Percentiles rank a stretch among this genome's conserved stretches.
These are phyloP conservation scores for Riptortus pedestris DNA, from an alignment of 1,140 invertebrate genomes.

Conservation along the genomic window DNA sequence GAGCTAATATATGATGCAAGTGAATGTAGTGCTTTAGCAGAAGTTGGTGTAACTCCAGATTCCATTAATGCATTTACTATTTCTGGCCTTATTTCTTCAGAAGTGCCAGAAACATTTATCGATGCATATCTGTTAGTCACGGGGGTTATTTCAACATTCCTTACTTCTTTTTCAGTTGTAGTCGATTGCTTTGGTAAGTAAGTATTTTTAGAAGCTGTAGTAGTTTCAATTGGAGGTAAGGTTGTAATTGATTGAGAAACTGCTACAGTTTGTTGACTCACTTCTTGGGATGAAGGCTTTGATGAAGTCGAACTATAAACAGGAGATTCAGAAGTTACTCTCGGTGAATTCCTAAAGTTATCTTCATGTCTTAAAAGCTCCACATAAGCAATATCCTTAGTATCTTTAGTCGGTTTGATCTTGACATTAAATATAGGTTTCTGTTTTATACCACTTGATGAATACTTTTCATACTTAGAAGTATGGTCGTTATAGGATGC, in stretches of 20 bases:
- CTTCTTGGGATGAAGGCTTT: background rate
- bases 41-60: constrained; percentile 20
- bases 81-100: constrained; percentile 25
- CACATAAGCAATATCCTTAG: constrained; percentile 8
- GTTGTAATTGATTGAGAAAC: background rate
- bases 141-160: too few relatives aligned
- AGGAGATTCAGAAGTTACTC: background rate
- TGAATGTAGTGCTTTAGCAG: constrained; percentile 56
- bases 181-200: background rate
- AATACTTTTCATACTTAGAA: background rate
- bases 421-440: constrained; percentile 8
- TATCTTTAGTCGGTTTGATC: constrained; percentile 4
- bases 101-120: constrained; percentile 7
- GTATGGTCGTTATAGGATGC: background rate
- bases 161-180: background rate
- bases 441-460: background rate
- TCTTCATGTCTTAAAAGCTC: constrained; percentile 15
- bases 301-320: background rate
- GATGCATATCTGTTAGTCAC: constrained; percentile 8
- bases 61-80: constrained; percentile 26
- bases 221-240: background rate
- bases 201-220: background rate
- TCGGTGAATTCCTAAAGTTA: background rate
- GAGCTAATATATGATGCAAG: constrained; percentile 44
- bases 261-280: background rate